Conservation (phyloP, 2,113 vertebrate species). For the Micromys minutus region DNA sequence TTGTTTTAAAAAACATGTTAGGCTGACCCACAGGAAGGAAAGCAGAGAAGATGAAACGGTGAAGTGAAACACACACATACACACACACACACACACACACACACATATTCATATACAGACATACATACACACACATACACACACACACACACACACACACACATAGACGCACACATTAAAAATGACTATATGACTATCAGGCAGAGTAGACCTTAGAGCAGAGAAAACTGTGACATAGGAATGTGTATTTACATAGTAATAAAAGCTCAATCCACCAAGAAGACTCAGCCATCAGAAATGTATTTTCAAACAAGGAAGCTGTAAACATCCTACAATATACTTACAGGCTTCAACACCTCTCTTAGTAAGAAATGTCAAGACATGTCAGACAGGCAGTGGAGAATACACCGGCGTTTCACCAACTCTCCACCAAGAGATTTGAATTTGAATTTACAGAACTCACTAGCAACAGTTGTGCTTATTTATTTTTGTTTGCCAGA, state of each 20-base stretch:
- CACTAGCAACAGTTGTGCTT: background rate
- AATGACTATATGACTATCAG: background rate
- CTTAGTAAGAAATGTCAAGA: background rate
- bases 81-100: no score
- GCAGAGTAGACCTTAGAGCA: background rate
- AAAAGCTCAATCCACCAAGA: slow-evolving; percentile 27
- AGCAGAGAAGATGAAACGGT: background rate
- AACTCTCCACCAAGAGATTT: background rate
- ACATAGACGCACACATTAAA: no score
- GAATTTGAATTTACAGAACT: background rate
- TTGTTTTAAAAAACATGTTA: background rate
- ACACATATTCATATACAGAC: no score
- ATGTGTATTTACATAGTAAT: slow-evolving; percentile 27
- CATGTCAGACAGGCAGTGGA: background rate
- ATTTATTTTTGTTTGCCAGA: background rate
- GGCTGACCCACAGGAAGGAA: background rate
- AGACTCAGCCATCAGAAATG: slow-evolving; percentile 8
- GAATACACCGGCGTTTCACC: background rate
- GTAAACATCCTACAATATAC: background rate
- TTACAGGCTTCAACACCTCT: background rate
- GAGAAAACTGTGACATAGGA: background rate
- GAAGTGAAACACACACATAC: background rate
- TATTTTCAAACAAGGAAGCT: background rate
- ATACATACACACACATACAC: no score
- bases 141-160: no score